phyloP scores from a whole-genome alignment of 37 sponge, comb jelly and placozoan genomes.

The Geodia barretti region DNA sequence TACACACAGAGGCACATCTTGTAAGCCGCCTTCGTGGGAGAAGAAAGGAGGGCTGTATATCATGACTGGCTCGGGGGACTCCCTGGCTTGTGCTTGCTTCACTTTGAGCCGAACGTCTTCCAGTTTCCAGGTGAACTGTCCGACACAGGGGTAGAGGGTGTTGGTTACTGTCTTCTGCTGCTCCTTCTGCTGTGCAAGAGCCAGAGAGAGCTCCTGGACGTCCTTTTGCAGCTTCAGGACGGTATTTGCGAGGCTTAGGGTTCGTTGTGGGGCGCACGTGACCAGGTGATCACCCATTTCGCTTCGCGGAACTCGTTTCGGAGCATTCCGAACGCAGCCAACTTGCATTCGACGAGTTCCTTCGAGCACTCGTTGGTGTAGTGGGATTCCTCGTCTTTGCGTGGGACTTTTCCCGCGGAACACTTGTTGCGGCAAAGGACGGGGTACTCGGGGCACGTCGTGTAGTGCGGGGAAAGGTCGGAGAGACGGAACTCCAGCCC shows the following conservation, averaged over 20 bases:
- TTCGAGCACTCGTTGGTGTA: slow-evolving; percentile 24
- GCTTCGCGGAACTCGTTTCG: slow-evolving; percentile 19
- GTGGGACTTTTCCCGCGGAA: background rate
- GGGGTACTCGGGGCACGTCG: slow-evolving; percentile 15
- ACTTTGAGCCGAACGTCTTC: slow-evolving; percentile 54
- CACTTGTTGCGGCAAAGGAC: slow-evolving; percentile 34
- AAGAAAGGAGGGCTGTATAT: slow-evolving; percentile 69
- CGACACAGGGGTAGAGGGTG: slow-evolving; percentile 41
- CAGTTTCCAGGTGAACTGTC: slow-evolving; percentile 74
- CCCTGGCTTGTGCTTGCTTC: slow-evolving; percentile 17
- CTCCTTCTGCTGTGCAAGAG: slow-evolving; percentile 9
- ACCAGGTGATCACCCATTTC: slow-evolving; percentile 27
- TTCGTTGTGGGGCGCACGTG: slow-evolving; percentile 30
- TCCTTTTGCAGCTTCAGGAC: slow-evolving; percentile 46
- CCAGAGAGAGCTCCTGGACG: slow-evolving; percentile 30
- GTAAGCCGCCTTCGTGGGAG: slow-evolving; percentile 73
- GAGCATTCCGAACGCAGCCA: slow-evolving; percentile 53
- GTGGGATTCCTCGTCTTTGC: slow-evolving; percentile 22
- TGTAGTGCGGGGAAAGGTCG: slow-evolving; percentile 16
- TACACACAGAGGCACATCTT: slow-evolving; percentile 71
- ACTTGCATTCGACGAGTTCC: slow-evolving; percentile 15
- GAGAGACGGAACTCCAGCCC: background rate
- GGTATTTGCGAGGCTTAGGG: slow-evolving; percentile 4
- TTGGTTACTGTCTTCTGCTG: background rate
- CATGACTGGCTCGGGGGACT: slow-evolving; percentile 2